Evolutionary conservation across 1,140 invertebrate species (phyloP).

Genomic region (Melanaphis sacchari): DNA sequence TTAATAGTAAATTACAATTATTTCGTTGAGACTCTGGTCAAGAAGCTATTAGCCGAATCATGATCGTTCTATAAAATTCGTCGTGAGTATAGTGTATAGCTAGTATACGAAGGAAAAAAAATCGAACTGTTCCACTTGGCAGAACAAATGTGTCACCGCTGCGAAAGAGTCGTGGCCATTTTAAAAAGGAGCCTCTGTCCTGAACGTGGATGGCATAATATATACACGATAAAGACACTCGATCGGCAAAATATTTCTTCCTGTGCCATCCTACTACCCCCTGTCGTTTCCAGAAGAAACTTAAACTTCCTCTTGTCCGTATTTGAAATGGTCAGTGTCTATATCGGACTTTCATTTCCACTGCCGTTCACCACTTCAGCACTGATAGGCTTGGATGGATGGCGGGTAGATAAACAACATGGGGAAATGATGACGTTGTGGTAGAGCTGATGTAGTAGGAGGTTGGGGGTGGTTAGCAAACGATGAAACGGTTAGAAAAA

Average conservation of each 20-base stretch:
- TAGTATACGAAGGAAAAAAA: background rate
- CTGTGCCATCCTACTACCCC: background rate
- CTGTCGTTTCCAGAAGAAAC: slow-evolving; percentile 47
- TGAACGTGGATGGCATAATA: slow-evolving; percentile 55
- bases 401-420: too few relatives aligned
- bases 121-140: slow-evolving; percentile 54
- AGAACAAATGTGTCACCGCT: slow-evolving; percentile 55
- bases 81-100: background rate
- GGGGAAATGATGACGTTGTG: background rate
- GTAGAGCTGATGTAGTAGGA: background rate
- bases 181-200: slow-evolving; percentile 47
- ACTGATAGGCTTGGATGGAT: background rate
- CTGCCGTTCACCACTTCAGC: background rate
- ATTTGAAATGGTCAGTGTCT: background rate
- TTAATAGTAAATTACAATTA: slow-evolving; percentile 52
- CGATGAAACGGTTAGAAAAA: slow-evolving; percentile 46
- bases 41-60: slow-evolving; percentile 32
- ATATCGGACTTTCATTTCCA: slow-evolving; percentile 29
- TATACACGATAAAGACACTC: slow-evolving; percentile 57
- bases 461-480: background rate
- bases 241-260: slow-evolving; percentile 52
- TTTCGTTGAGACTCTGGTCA: slow-evolving; percentile 39
- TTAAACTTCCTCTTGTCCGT: background rate
- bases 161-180: slow-evolving; percentile 50
- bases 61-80: slow-evolving; percentile 20